phyloP scores from a whole-genome alignment of 2,888 invertebrate species.

The Ophion costatus region DNA sequence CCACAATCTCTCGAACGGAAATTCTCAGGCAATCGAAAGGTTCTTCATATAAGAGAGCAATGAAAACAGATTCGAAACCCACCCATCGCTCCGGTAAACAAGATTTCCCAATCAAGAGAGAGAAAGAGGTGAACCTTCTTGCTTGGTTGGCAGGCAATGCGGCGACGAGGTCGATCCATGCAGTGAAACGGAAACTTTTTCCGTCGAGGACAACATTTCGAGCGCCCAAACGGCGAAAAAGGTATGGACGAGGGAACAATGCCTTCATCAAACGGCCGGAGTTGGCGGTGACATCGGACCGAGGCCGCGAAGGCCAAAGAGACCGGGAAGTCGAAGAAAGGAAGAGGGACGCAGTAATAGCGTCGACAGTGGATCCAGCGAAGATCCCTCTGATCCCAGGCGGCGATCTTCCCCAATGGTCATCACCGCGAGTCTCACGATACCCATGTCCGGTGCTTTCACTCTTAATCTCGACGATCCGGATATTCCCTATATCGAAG shows the following conservation, averaged over 20 bases:
- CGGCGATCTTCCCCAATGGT: constrained; percentile 87
- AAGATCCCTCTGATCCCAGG: constrained; percentile 83
- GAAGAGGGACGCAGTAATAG: constrained; percentile 85
- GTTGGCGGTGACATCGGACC: constrained; percentile 86
- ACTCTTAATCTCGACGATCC: constrained; percentile 86
- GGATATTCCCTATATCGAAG: constrained; percentile 90
- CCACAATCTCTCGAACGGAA: no score
- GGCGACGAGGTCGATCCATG: constrained; percentile 80
- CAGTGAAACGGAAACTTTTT: constrained; percentile 80
- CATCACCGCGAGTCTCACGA: constrained; percentile 92
- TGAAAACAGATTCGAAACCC: no score
- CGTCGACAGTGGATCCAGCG: constrained; percentile 83
- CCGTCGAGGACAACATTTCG: constrained; percentile 77
- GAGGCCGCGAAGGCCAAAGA: constrained; percentile 82
- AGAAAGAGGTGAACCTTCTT: neutral
- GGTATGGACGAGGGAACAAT: constrained; percentile 91
- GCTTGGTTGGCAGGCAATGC: constrained; percentile 75
- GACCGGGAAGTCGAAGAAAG: constrained; percentile 82
- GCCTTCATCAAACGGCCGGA: constrained; percentile 83
- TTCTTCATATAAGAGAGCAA: no score
- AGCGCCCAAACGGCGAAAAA: constrained; percentile 78
- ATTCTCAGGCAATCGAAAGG: no score
- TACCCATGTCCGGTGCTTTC: constrained; percentile 87
- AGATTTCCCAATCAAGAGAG: no score
- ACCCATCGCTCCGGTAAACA: no score